phyloP scores from a whole-genome alignment of 2,113 vertebrate species.

The Typhlomys cinereus region DNA sequence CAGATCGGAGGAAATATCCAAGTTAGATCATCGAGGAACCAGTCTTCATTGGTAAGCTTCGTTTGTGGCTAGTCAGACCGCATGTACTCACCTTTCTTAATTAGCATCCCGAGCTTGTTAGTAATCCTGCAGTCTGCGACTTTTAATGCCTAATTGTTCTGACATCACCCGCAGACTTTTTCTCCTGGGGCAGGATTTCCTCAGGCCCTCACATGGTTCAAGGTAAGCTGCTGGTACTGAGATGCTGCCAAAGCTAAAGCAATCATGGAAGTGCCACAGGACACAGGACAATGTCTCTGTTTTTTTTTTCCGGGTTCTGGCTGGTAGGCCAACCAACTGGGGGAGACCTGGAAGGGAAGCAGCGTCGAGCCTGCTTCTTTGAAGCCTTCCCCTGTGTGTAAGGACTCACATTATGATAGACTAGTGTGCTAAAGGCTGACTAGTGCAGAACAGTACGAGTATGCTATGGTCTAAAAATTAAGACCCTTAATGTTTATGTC shows the following conservation, averaged over 20 bases:
- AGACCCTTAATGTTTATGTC: not conserved
- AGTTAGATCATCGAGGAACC: not conserved
- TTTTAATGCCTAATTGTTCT: conserved; percentile 55
- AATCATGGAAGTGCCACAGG: conserved; percentile 27
- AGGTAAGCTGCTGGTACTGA: not conserved
- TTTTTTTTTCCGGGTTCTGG: conserved; percentile 47
- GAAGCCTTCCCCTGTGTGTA: not conserved
- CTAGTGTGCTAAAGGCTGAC: not conserved
- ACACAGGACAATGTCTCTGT: not conserved
- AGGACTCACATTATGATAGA: not conserved
- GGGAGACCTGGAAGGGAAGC: not conserved
- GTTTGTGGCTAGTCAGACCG: conserved; percentile 1
- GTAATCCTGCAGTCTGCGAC: not conserved
- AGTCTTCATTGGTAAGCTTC: not conserved
- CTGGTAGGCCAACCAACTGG: not conserved
- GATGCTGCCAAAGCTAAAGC: conserved; percentile 51
- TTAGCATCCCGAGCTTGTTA: conserved; percentile 42
- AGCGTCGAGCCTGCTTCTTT: not conserved
- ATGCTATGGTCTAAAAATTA: not conserved
- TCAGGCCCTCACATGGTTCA: conserved; percentile 51
- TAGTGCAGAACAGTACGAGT: not conserved
- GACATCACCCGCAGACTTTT: not conserved
- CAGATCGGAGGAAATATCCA: not conserved
- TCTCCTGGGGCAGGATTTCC: conserved; percentile 64
- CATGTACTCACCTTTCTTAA: conserved; percentile 22